Evolutionary conservation across 2,113 vertebrate species (phyloP), one percentile per base, ranked within the genome.

Genomic region (Aix galericulata): DNA sequence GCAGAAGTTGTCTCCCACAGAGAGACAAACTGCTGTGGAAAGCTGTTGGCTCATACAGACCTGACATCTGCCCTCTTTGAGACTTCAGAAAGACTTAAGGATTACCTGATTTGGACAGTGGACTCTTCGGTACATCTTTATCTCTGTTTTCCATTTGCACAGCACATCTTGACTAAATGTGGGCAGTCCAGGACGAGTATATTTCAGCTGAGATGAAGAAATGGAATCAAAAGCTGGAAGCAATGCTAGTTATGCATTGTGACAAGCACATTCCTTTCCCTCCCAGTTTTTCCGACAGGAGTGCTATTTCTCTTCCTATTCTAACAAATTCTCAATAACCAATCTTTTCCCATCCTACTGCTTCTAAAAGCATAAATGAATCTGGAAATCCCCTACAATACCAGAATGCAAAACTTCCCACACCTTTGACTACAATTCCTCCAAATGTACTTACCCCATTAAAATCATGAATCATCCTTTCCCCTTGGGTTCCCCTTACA

Each of bases 61-160:
- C 52, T 42, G 40, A 62, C 58, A 83, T 62, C 46, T 53, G 25
- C 6, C 36, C 73, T 52, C 42, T 48, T 6, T 36, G 34, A 68
- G 17, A 32, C 46, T 74, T 71, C 27, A 77, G 88, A 48, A 88
- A 86, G 52, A 56, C 31, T n/a, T 25, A 29, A 77, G 17, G 34
- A 34, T 88, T 97, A 99, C 99, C 99, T 99, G 98, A 96, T 99
- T 99, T 93, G 99, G 99, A 94, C 99, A 99, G 60, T 98, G 98
- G 86, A 99, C 98, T 69, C 98, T 99, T 93, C 98, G 98, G 95
- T 99, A 98, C 96, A 99, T 98, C 97, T 99, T 99, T 92, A 99
- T 98, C 94, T 99, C 99, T 0, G 98, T 98, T 95, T 99, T 99
- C 99, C 99, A 99, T 91, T 99, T 99, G 97, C 98, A 98, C 75